phyloP scores from a whole-genome alignment of 1,140 invertebrate genomes.

The Drosophila nigromelanica region DNA sequence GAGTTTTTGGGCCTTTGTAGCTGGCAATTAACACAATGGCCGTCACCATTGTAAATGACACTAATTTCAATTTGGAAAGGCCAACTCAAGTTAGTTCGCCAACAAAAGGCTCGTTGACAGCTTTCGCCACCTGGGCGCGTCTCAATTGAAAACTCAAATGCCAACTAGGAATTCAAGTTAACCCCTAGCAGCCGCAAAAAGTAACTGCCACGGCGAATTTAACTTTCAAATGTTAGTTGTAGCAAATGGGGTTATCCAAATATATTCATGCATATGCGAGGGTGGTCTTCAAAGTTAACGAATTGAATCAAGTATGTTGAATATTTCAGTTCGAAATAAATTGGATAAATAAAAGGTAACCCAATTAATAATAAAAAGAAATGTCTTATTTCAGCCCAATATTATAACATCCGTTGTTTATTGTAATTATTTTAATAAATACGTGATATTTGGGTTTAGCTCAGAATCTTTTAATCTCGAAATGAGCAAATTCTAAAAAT shows the following conservation, averaged over 20 bases:
- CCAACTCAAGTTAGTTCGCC: slow-evolving; percentile 39
- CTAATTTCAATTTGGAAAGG: slow-evolving; percentile 54
- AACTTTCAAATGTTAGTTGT: slow-evolving; percentile 38
- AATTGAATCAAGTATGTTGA: too few relatives aligned
- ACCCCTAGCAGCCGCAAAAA: slow-evolving; percentile 62
- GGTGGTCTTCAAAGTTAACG: background rate
- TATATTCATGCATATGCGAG: background rate
- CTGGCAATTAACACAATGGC: slow-evolving; percentile 60
- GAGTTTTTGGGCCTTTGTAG: slow-evolving; percentile 54
- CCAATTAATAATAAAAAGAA: too few relatives aligned
- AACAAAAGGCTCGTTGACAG: slow-evolving; percentile 29
- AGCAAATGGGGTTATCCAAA: background rate
- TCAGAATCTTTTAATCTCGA: too few relatives aligned
- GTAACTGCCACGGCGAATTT: slow-evolving; percentile 54
- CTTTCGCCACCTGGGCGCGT: slow-evolving; percentile 41
- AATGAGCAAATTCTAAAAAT: too few relatives aligned
- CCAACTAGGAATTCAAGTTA: slow-evolving; percentile 53
- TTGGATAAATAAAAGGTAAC: too few relatives aligned
- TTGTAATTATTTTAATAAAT: too few relatives aligned
- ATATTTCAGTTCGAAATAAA: too few relatives aligned
- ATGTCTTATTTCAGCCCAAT: too few relatives aligned
- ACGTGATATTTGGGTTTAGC: too few relatives aligned
- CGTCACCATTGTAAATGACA: slow-evolving; percentile 57
- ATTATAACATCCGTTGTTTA: too few relatives aligned
- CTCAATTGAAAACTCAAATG: slow-evolving; percentile 74